Evolutionary conservation across 2,797 vertebrate genomes (phyloP).

Genomic region (Chloroceryle inda): DNA sequence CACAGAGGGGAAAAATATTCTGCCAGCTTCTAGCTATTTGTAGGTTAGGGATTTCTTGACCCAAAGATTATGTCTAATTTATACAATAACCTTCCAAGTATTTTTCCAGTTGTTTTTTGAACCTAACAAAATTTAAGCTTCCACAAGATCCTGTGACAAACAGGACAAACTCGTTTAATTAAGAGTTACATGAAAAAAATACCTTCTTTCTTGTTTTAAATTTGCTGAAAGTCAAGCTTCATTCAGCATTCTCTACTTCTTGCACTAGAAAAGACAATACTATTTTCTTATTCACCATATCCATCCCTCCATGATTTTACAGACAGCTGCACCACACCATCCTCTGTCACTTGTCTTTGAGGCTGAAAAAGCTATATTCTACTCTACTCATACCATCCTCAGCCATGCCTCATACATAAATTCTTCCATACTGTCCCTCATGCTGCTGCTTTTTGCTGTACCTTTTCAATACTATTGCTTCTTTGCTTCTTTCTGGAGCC

Average conservation of each 20-base stretch:
- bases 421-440: not conserved
- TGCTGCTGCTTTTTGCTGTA: not conserved
- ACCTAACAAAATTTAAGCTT: not conserved
- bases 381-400: not conserved
- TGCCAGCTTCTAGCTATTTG: not conserved
- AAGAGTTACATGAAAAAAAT: not conserved
- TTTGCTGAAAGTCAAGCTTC: not conserved
- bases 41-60: conserved; percentile 3
- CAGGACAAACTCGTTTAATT: not conserved
- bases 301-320: not conserved
- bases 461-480: not conserved
- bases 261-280: not conserved
- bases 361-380: not conserved
- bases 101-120: not conserved
- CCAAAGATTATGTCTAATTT: not conserved
- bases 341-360: not conserved
- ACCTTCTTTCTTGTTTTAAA: not conserved
- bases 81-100: not conserved
- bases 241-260: not conserved
- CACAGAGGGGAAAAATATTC: not conserved
- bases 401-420: not conserved
- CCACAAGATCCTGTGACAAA: not conserved
- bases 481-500: not conserved
- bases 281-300: not conserved
- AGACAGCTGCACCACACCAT: not conserved